Evolutionary conservation across 2,888 invertebrate species (phyloP), one percentile per base, ranked within the genome.

Genomic region (Agonopterix arenella): DNA sequence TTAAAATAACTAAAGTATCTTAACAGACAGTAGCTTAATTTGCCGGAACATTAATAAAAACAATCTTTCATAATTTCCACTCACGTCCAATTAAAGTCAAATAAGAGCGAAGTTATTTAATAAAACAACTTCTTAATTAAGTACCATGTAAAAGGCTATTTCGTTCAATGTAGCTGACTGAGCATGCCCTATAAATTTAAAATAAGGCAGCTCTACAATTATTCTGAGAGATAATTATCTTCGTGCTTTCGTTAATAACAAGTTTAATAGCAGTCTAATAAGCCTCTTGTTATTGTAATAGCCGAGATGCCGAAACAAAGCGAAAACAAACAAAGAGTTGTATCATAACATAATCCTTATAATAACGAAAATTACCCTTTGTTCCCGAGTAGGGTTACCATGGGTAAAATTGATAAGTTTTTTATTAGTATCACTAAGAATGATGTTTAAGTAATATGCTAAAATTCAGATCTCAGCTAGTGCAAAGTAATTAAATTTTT

Each of bases 251-350:
- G 59, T 64, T 68, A 64, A 64, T 70, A 70, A 68, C 64, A 64
- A 67, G 58, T 68, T 70, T 72, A 75, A 74, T 72, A 64, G 66
- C 62, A 60, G 57, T 64, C 64, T 76, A 77, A 77, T 78, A 76
- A 72, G 68, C 68, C 67, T 59, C 68, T 73, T 75, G 74, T 77
- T 75, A 69, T 61, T 61, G 52, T 68, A 69, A 72, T 64, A 59
- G 64, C 57, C 50, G 56, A 64, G 63, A 65, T 61, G 56, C 55
- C 53, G 59, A 58, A 65, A 59, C 64, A 64, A 62, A 64, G 57
- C 59, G 62, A 64, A 66, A 71, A 64, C 60, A 68, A 59, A 64
- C 60, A 52, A 50, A 57, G 58, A 58, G 52, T 59, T 57, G 60
- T 65, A 59, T 62, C 59, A 58, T 56, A 62, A 60, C 57, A 58